A percentile compares a stretch with the other conserved stretches of the same genome.
phyloP scores from a whole-genome alignment of 2,113 vertebrate species.

The Setophaga kirtlandii region DNA sequence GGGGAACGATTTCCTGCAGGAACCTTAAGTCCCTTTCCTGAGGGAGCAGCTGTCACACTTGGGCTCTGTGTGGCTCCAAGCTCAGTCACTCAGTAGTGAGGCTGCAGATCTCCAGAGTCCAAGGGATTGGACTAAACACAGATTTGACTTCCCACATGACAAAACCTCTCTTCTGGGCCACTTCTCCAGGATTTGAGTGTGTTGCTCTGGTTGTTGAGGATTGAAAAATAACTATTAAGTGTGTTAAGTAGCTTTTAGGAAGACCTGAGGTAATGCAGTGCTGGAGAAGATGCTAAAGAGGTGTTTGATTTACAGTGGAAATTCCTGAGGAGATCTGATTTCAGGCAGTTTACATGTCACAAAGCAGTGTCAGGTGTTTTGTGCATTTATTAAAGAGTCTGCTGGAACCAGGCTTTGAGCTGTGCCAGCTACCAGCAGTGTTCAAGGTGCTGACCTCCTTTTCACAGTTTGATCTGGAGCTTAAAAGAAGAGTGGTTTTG shows the following conservation, averaged over 20 bases:
- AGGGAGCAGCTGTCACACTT: background rate
- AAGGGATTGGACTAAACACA: background rate
- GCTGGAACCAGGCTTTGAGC: background rate
- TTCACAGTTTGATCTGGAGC: background rate
- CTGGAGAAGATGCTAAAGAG: background rate
- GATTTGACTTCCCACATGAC: background rate
- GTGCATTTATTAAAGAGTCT: background rate
- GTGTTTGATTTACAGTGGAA: background rate
- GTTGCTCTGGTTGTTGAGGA: background rate
- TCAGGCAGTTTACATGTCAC: background rate
- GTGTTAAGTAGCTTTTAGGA: background rate
- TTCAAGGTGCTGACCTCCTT: background rate
- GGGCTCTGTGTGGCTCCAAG: background rate
- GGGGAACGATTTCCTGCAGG: background rate
- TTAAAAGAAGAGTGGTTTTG: background rate
- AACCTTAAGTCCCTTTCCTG: background rate
- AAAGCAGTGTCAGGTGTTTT: background rate
- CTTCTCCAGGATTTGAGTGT: background rate
- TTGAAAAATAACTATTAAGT: background rate
- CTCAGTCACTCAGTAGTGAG: fast-evolving
- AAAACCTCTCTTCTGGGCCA: background rate
- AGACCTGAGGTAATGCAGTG: fast-evolving
- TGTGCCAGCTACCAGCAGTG: background rate
- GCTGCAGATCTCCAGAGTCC: background rate
- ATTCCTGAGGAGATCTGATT: background rate